These are phyloP conservation scores for Acanthoscelides obtectus DNA, from an alignment of 2,888 invertebrate genomes.

Conservation along the genomic window DNA sequence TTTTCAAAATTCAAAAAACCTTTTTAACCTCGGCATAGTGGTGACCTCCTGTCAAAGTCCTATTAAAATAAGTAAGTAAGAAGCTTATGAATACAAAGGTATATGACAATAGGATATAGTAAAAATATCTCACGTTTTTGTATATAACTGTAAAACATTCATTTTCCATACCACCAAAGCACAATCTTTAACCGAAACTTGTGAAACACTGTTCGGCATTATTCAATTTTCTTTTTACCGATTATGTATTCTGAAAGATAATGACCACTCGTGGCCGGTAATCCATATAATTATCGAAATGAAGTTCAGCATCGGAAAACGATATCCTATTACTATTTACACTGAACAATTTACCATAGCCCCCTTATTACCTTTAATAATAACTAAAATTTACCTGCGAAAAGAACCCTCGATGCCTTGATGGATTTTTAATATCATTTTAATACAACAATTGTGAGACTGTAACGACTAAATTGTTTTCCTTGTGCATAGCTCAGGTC, in stretches of 20 bases:
- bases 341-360: neutral
- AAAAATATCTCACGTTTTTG: neutral
- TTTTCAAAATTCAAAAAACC: too few species aligned
- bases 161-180: neutral
- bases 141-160: neutral
- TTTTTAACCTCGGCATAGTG: too few species aligned
- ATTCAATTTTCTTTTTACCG: neutral
- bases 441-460: conserved; percentile 13
- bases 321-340: neutral
- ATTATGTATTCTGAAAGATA: neutral
- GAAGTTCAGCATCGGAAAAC: neutral
- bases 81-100: too few species aligned
- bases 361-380: neutral
- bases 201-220: neutral
- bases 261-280: neutral
- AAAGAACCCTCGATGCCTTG: conserved; percentile 9
- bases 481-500: neutral
- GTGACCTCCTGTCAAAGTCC: too few species aligned
- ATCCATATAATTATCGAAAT: neutral
- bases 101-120: too few species aligned
- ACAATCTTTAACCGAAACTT: neutral
- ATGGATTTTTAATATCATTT: conserved; percentile 23
- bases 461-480: neutral
- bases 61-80: too few species aligned
- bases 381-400: neutral